Evolutionary conservation across 2,888 invertebrate genomes (phyloP).

Genomic region (Sphaerophoria rueppellii): DNA sequence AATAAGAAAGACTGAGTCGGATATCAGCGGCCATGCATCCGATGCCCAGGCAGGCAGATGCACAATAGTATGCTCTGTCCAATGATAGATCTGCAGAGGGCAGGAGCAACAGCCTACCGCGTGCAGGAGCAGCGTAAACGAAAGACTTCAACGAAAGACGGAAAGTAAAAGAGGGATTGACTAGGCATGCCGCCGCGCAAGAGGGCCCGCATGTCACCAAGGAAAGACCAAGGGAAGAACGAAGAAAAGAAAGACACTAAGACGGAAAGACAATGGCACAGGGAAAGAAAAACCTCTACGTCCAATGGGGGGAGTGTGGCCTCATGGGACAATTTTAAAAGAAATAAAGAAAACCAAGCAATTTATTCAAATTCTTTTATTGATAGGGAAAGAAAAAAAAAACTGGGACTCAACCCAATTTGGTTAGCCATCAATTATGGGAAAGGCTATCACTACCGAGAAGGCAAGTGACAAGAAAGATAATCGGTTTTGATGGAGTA

Average conservation of each 20-base stretch:
- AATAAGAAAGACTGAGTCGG: not conserved
- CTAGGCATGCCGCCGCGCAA: not conserved
- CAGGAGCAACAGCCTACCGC: not conserved
- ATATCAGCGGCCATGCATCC: not conserved
- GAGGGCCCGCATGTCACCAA: not conserved
- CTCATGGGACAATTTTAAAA: not conserved
- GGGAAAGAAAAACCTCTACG: not conserved
- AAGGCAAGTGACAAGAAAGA: not conserved
- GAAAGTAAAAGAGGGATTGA: not conserved
- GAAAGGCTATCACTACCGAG: not conserved
- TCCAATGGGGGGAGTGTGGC: not conserved
- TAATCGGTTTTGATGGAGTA: not conserved
- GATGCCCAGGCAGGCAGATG: not conserved
- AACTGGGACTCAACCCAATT: not conserved
- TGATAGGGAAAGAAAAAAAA: not conserved
- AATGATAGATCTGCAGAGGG: not conserved
- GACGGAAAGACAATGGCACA: not conserved
- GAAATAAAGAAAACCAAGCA: not conserved
- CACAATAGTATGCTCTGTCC: not conserved
- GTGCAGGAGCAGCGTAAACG: not conserved
- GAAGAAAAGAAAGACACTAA: no score
- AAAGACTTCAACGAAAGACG: not conserved
- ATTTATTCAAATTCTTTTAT: not conserved
- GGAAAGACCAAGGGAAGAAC: no score
- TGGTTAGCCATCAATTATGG: not conserved